Percentiles rank a stretch among this genome's conserved stretches.
Conservation (phyloP, 2,113 vertebrate species). For the Thalassoma bifasciatum region DNA sequence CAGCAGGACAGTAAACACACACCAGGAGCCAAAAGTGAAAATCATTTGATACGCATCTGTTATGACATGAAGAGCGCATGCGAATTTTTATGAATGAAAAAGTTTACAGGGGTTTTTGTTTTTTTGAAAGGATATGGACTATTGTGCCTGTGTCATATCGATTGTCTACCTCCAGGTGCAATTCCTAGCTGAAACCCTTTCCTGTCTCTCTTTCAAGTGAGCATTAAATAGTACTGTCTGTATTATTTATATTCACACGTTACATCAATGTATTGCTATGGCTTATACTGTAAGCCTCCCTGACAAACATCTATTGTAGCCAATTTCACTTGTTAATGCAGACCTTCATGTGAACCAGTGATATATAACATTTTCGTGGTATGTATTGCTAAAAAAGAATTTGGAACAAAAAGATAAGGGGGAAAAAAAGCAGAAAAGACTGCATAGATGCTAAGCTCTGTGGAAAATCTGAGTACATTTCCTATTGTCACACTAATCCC, state of each 20-base stretch:
- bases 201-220: neutral
- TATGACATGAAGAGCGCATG: neutral
- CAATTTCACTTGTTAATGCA: neutral
- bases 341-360: neutral
- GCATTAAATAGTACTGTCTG: neutral
- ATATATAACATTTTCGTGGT: neutral
- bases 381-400: neutral
- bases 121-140: too few relatives aligned
- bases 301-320: neutral
- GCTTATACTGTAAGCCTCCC: neutral
- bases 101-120: too few relatives aligned
- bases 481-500: slow-evolving; percentile 18
- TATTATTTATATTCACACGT: neutral
- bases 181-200: neutral
- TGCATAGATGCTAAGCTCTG: neutral
- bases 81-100: too few relatives aligned
- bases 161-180: too few relatives aligned
- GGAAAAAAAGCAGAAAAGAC: too few relatives aligned
- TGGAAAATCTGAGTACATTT: neutral
- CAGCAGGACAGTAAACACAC: neutral
- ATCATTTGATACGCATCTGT: slow-evolving; percentile 4
- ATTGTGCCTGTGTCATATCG: too few relatives aligned
- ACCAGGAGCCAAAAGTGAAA: neutral
- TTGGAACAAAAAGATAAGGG: neutral
- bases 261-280: too few relatives aligned